Evolutionary conservation across 23 tunicate species (phyloP), one percentile per base, ranked within the genome.

Genomic region (Pegea sp.): DNA sequence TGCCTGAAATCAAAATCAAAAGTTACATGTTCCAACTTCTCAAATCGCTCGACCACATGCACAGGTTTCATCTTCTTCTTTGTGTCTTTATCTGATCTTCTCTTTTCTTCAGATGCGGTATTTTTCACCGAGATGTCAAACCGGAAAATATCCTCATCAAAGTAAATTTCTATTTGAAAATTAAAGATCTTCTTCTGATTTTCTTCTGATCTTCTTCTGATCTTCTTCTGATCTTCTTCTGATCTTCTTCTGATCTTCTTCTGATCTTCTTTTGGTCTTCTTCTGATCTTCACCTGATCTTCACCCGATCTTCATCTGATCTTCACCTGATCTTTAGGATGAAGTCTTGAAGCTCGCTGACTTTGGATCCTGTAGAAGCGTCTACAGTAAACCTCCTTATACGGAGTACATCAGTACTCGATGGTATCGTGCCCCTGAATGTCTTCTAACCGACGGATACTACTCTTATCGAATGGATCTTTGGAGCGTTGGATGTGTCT

Each of bases 401-500:
- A 87, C 96, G 22, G 96, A 87, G 34, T 87, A 87, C 96, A 87
- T 87, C 69, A 69, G 78, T 50, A 87, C 96, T 7, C 33, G 96
- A 54, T 87, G 96, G 96, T 87, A 87, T 65, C 67, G 96, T 1
- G 88, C 96, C 6, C 96, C 96, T 3, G 96, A 87, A 48, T 87
- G 96, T 53, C 48, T 87, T 4, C 72, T 87, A 19, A 87, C 96
- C 7, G 96, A 87, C 46, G 96, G 96, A 4, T 76, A 76, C 53
- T 87, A 87, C 65, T 64, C 78, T 16, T 87, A 76, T 61, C 59
- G 88, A 24, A 87, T 87, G 96, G 96, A 87, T 43, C 54, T 87
- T 5, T 87, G 96, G 96, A 76, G 88, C 56, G 96, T 76, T 20
- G 96, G 96, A 30, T 87, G 96, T 56, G 96, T 87, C n/a, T 69